phyloP scores from a whole-genome alignment of 2,113 vertebrate species.

The Pitta sordida region DNA sequence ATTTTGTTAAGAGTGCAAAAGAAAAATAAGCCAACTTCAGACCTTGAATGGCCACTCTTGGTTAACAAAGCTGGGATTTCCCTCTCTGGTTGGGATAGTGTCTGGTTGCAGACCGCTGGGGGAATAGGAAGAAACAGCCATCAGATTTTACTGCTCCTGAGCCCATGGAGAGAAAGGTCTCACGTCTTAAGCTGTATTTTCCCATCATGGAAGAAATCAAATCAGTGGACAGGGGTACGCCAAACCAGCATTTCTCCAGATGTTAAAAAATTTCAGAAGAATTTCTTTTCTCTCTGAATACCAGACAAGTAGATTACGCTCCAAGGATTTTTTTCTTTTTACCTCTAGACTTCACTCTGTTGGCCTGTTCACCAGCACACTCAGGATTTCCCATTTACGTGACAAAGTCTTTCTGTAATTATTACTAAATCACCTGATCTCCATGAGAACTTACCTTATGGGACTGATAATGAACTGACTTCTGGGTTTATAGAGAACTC shows the following conservation, averaged over 20 bases:
- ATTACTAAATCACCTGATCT: background rate
- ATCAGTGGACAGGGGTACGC: accelerated
- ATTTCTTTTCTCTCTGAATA: background rate
- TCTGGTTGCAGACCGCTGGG: background rate
- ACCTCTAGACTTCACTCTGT: background rate
- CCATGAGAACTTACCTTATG: background rate
- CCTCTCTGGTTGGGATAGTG: background rate
- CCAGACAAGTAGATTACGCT: background rate
- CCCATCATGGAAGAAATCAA: background rate
- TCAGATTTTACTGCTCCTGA: background rate
- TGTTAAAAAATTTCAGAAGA: background rate
- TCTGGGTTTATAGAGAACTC: background rate
- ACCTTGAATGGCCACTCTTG: accelerated
- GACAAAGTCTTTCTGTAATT: background rate
- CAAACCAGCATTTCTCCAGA: background rate
- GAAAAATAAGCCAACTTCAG: background rate
- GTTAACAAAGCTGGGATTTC: background rate
- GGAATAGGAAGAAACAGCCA: background rate
- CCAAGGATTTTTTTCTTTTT: background rate
- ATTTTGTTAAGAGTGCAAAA: background rate
- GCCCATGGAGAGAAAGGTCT: background rate
- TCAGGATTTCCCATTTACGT: background rate
- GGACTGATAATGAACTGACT: background rate
- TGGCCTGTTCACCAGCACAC: background rate
- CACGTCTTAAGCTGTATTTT: background rate